phyloP scores from a whole-genome alignment of 2,113 vertebrate genomes.

The Menidia beryllina region DNA sequence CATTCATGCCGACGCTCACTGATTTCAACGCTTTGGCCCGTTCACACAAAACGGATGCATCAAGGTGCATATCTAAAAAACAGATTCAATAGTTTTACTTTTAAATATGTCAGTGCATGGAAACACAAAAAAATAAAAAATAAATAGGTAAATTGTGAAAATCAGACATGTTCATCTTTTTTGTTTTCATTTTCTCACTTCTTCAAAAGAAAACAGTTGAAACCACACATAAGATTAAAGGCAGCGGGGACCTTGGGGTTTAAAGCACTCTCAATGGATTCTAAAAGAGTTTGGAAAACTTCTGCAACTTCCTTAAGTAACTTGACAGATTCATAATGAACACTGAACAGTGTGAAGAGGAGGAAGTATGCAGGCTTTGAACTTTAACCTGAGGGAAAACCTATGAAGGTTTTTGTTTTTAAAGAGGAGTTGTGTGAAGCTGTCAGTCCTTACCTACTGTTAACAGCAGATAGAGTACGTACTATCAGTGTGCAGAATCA shows the following conservation, averaged over 20 bases:
- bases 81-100: background rate
- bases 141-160: too few species aligned
- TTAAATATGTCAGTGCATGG: background rate
- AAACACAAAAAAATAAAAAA: background rate
- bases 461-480: too few species aligned
- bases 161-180: background rate
- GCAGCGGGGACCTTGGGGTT: too few species aligned
- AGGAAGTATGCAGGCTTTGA: background rate
- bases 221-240: background rate
- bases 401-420: background rate
- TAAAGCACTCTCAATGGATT: background rate
- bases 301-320: too few species aligned
- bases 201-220: background rate
- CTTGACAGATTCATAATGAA: too few species aligned
- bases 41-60: constrained; percentile 16
- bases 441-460: too few species aligned
- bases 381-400: background rate
- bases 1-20: constrained; percentile 25
- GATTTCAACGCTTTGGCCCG: background rate
- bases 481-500: too few species aligned
- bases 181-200: background rate
- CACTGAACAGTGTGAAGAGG: background rate
- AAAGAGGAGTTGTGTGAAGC: too few species aligned
- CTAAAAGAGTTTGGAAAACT: too few species aligned
- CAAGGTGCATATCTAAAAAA: background rate